Conservation (phyloP, 2,888 invertebrate species). For the Acrocyrtus sp. region DNA sequence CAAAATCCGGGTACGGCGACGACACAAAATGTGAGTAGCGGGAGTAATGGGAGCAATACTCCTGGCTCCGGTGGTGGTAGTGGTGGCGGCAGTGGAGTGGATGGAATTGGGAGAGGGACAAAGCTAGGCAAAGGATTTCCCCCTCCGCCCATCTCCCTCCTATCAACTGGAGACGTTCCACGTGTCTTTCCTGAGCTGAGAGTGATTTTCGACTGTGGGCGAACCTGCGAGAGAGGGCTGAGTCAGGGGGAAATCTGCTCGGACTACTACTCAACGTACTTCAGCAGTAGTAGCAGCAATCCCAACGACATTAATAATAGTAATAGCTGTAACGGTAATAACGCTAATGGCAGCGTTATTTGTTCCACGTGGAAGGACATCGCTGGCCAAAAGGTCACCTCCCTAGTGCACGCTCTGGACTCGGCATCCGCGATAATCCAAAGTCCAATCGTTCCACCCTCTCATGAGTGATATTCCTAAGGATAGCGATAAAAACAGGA, state of each 20-base stretch:
- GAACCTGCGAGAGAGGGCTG: constrained; percentile 51
- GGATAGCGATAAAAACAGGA: too few relatives aligned
- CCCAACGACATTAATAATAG: constrained; percentile 27
- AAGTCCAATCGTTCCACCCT: constrained; percentile 61
- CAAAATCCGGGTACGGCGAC: constrained; percentile 17
- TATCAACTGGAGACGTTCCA: constrained; percentile 43
- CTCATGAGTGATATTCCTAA: constrained; percentile 54
- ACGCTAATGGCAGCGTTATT: constrained; percentile 13
- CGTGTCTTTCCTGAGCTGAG: constrained; percentile 60
- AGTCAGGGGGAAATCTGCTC: constrained; percentile 53
- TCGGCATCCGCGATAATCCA: constrained; percentile 60
- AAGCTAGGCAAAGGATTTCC: constrained; percentile 26
- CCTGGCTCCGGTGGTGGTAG: constrained; percentile 1
- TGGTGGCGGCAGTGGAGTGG: constrained; percentile 9
- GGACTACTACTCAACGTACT: constrained; percentile 46
- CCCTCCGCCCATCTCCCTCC: constrained; percentile 23
- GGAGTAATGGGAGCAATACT: constrained; percentile 14
- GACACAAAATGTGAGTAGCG: neutral
- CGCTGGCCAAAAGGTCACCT: constrained; percentile 59
- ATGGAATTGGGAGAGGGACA: too few relatives aligned
- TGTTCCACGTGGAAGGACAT: constrained; percentile 58
- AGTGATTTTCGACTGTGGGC: constrained; percentile 59
- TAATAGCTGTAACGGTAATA: constrained; percentile 17
- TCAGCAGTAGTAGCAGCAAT: constrained; percentile 22
- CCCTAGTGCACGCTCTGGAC: constrained; percentile 58